Base-by-base conservation (phyloP, 2,113 vertebrate genomes). In the Laterallus jamaicensis region DNA sequence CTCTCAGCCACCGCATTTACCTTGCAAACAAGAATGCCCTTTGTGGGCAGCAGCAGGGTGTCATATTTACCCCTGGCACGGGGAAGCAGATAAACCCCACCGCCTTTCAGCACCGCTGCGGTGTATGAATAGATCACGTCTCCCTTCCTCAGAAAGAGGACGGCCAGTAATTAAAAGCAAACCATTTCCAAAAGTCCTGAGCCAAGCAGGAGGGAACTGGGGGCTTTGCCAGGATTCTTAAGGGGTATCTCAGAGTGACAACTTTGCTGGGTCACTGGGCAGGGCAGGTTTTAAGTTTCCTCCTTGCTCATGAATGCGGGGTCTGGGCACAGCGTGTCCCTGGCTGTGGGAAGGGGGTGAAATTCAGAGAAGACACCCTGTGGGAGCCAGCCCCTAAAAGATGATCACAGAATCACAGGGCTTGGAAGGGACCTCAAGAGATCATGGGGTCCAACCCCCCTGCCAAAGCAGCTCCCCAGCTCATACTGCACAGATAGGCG, bases 81-180 rank as follows among this genome's bases (percentile, higher is more conserved):
- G 81, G 44, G 39, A 54, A 44, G 66, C 0, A 2, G 22, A 37
- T n/a, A 47, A 93, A 82, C 42, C 28, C 74, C 74, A 18, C 0
- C 0, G 7, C 81, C 84, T 87, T 84, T 78, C 86, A 68, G 86
- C 3, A 0, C 63, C n/a, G 35, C 35, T 0, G 0, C 68, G 11
- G n/a, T 0, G 0, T 21, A 59, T 28, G 40, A 67, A 54, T 71
- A 59, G 55, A 49, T 18, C 16, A 0, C 0, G 0, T 16, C 68
- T 58, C 39, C 50, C 80, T 69, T 67, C 35, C 73, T 64, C 59
- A 52, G 59, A 50, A 81, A 77, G 76, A 88, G 24, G 73, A 88
- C 3, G 15, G 59, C 6, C 49, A 39, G 71, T 35, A 47, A 78
- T 67, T 62, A 62, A 92, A 93, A 83, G 28, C 12, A 74, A 96